Evolutionary conservation across 2,113 vertebrate genomes (phyloP), one percentile per base, ranked within the genome.

Genomic region (Clarias magur): DNA sequence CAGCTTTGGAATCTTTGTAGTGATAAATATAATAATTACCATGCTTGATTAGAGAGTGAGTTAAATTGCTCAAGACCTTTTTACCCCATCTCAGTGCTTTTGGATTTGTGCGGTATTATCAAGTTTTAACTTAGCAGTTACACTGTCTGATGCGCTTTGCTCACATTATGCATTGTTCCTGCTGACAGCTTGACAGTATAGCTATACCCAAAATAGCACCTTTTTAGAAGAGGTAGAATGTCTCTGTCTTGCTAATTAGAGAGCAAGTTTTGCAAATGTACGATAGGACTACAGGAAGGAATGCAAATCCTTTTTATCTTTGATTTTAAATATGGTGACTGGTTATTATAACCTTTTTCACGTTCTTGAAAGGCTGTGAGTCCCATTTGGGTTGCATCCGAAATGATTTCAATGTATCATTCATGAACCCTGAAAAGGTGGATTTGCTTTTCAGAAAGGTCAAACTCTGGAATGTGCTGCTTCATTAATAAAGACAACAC

Each of bases 201-300:
- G 89, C 90, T 91, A 82, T 90, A 73, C 89, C 86, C 88, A 90
- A 92, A 93, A 94, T 93, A 92, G 90, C 89, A 91, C 78, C 81
- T 85, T 90, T 88, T 88, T 90, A 93, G 89, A 85, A 86, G 84
- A 91, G 81, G 80, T 81, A 92, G 92, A 89, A 91, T 91, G 88
- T 94, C 91, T 91, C 91, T 91, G 90, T 90, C 88, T 91, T 57
- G 70, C 88, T 93, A 93, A 94, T 93, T 92, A 89, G 93, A 92
- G 81, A 78, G 34, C 62, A 88, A 86, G 84, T 86, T 82, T 75
- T 88, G 87, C 78, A 80, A 80, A 80, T 80, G n/a, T 38, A 2
- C 34, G 2, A 2, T 80, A 80, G 27, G 11, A 42, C 17, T 60
- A 62, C 30, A 30, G 62, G 53, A 48, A 76, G 60, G 80, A 89